A percentile compares a stretch with the other conserved stretches of the same genome.
Evolutionary conservation across 2,113 vertebrate genomes (phyloP).

Genomic region (Pterocles burchelli): DNA sequence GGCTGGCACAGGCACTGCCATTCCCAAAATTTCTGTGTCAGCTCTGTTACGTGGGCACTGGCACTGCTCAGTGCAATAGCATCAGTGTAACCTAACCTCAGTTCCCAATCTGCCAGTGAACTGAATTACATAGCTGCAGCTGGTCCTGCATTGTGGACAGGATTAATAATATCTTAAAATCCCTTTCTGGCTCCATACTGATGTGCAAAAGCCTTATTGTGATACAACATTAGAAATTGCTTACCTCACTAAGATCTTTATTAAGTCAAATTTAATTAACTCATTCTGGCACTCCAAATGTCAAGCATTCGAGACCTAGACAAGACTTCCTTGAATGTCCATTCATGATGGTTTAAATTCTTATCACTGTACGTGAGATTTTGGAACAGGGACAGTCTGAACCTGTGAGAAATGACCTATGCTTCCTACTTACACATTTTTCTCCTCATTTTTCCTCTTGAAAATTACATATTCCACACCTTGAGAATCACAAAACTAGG

Average conservation of each 20-base stretch:
- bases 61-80: not conserved
- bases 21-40: not conserved
- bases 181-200: not conserved
- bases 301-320: not conserved
- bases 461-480: not conserved
- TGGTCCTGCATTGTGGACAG: not conserved
- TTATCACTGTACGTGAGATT: not conserved
- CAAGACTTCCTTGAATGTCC: not conserved
- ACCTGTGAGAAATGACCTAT: not conserved
- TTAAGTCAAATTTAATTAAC: not conserved
- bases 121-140: not conserved
- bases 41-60: not conserved
- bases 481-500: not conserved
- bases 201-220: accelerated
- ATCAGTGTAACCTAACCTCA: not conserved
- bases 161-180: not conserved
- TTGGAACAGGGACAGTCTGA: not conserved
- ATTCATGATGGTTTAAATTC: not conserved
- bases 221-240: not conserved
- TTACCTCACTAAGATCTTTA: not conserved
- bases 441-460: not conserved
- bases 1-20: accelerated
- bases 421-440: not conserved
- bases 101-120: not conserved
- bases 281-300: not conserved